Evolutionary conservation across 2,113 vertebrate species (phyloP).

Genomic region (Daubentonia madagascariensis): DNA sequence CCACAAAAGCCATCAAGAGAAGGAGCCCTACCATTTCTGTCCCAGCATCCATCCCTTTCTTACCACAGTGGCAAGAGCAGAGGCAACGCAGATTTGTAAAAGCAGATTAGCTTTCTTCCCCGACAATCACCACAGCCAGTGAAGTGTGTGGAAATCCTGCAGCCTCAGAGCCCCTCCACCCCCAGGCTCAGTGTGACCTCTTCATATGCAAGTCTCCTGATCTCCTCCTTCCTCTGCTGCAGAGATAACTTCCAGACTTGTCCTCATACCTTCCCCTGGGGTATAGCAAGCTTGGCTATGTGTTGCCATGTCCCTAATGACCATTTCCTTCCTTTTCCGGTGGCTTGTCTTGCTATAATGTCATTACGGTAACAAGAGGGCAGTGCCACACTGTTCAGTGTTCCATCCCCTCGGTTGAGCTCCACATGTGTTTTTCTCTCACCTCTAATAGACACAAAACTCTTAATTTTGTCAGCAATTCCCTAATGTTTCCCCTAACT

Average conservation of each 20-base stretch:
- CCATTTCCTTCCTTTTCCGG: neutral
- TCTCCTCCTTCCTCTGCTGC: neutral
- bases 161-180: neutral
- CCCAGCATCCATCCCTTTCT: neutral
- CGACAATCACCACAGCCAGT: fast-evolving
- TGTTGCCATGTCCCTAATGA: neutral
- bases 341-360: neutral
- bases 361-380: neutral
- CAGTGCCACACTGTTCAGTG: neutral
- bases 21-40: neutral
- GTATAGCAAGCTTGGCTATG: neutral
- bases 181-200: fast-evolving
- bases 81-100: neutral
- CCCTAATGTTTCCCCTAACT: neutral
- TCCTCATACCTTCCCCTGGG: neutral
- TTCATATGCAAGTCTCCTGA: neutral
- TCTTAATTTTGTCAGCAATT: neutral
- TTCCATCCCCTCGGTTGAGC: neutral
- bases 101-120: neutral
- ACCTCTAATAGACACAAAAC: neutral
- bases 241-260: neutral
- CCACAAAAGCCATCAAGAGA: neutral
- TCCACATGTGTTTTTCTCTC: neutral
- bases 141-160: neutral
- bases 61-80: neutral